These are phyloP conservation scores for Hyppa rectilinea DNA, from an alignment of 2,888 invertebrate genomes.

Conservation along the genomic window DNA sequence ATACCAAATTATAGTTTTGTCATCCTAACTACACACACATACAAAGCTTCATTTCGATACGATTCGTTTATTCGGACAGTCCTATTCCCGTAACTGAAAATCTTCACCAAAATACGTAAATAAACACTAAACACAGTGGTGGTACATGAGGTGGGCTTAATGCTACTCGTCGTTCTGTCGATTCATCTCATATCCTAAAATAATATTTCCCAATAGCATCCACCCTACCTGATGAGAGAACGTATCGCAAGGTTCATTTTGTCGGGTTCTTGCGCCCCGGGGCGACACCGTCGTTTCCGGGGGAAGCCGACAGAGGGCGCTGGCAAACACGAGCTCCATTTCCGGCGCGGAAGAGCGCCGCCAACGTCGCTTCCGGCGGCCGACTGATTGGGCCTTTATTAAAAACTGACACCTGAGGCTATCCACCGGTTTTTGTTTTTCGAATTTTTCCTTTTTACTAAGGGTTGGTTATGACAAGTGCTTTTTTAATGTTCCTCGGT, in stretches of 20 bases:
- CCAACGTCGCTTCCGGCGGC: constrained; percentile 84
- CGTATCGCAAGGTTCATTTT: constrained; percentile 73
- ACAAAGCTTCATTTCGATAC: not conserved
- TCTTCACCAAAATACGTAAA: too few relatives aligned
- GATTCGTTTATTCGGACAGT: too few relatives aligned
- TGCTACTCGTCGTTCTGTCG: not conserved
- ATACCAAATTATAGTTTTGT: not conserved
- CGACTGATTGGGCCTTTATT: constrained; percentile 90
- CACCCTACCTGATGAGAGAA: constrained; percentile 64
- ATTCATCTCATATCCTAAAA: constrained; percentile 32
- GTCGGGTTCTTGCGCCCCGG: constrained; percentile 70
- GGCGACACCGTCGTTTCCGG: constrained; percentile 81
- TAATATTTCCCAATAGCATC: not conserved
- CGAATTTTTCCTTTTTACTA: constrained; percentile 58
- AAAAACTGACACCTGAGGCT: constrained; percentile 90
- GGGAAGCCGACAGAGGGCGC: constrained; percentile 82
- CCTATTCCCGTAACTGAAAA: too few relatives aligned
- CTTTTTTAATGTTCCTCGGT: constrained; percentile 59
- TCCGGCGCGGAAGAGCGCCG: constrained; percentile 86
- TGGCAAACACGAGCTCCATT: constrained; percentile 88
- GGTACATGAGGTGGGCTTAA: not conserved
- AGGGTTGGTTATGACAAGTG: constrained; percentile 66
- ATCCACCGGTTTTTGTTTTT: constrained; percentile 69
- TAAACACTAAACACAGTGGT: too few relatives aligned
- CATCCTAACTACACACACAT: not conserved